Base-by-base conservation (phyloP, 2,888 invertebrate species). In the Laspeyria flexula region DNA sequence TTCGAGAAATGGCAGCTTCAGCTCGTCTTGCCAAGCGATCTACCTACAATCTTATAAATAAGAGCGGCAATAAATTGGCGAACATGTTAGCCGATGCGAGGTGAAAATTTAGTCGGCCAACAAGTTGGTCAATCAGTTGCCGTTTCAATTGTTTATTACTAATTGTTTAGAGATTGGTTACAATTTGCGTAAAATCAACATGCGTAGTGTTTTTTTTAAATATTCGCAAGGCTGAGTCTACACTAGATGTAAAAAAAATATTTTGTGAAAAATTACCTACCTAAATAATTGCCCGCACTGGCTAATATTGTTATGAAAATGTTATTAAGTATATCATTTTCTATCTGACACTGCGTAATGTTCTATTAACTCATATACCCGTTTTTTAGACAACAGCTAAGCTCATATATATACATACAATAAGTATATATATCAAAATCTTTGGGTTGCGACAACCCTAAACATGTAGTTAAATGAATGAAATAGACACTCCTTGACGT, bases 321-420 rank as follows among this genome's bases (percentile, higher is more conserved):
- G 9, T n/a, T n/a, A n/a, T n/a, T n/a, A n/a, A n/a, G n/a, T n/a
- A 60, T 48, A 47, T 10, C 30, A 30, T 41, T 31, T 9, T 52
- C n/a, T n/a, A n/a, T n/a, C n/a, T n/a, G n/a, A n/a, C 43, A 43
- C 50, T 49, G 46, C 45, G 16, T 46, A 49, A 56, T 43, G 29
- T 55, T 46, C 51, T 60, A 54, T 34, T 45, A 62, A 62, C 50
- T 63, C 54, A 71, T 52, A 62, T 73, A 76, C 72, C 74, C 73
- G 72, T 76, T 68, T 64, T 65, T 48, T 65, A 64, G 45, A 63
- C 53, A 60, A 66, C 52, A 60, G 70, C 71, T 75, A 77, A 76
- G 78, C 77, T 77, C 73, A 69, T 60, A 63, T 50, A 49, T 38
- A 51, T 27, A 66, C 50, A 62, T 57, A 70, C 47, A 64, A 47